These are phyloP conservation scores for Apistogramma diplotaenia DNA, from an alignment of 2,113 vertebrate genomes.

Conservation along the genomic window DNA sequence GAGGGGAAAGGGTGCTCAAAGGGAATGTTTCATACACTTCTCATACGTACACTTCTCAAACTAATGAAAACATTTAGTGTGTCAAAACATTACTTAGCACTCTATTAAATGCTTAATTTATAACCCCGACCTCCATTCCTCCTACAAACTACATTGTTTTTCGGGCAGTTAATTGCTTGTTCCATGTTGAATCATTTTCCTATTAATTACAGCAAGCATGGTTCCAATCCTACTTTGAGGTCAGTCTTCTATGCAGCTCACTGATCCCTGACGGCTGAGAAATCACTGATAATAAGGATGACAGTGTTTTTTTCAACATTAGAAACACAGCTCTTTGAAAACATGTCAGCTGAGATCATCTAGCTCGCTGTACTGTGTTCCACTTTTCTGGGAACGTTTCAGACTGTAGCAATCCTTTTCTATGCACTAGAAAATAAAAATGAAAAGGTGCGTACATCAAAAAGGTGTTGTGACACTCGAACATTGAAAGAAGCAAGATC, in stretches of 20 bases:
- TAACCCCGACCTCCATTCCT: background rate
- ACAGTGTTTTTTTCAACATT: background rate
- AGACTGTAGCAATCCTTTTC: background rate
- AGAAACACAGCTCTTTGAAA: background rate
- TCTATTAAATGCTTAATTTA: background rate
- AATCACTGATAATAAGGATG: background rate
- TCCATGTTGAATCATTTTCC: background rate
- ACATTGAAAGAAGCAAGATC: background rate
- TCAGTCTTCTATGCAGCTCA: background rate
- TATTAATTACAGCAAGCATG: background rate
- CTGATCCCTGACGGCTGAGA: background rate
- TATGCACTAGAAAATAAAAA: background rate
- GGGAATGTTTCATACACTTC: background rate
- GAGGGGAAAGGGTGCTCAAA: background rate
- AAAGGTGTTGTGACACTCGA: background rate
- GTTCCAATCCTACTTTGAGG: background rate
- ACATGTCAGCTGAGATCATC: background rate
- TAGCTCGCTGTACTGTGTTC: background rate
- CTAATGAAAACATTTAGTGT: background rate
- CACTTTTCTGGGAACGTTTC: background rate
- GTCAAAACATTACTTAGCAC: background rate
- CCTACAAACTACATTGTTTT: background rate
- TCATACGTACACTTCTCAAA: no score
- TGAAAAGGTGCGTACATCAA: background rate
- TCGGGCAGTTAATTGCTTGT: background rate